Percentiles rank a stretch among this genome's conserved stretches.
Evolutionary conservation across 2,888 invertebrate genomes (phyloP).

Genomic region (Apotomis turbidana): DNA sequence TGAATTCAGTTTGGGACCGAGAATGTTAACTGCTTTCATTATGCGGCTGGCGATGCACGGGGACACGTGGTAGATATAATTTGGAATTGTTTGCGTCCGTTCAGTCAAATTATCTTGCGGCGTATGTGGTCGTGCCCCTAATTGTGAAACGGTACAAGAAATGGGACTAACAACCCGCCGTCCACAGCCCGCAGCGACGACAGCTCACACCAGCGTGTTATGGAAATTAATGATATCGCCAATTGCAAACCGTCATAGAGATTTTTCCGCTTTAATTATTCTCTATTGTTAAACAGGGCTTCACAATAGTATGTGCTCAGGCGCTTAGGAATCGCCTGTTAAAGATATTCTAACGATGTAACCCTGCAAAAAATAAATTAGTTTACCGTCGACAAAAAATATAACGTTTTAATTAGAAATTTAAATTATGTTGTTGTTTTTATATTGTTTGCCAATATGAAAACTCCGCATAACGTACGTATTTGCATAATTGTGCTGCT

Average conservation of each 20-base stretch:
- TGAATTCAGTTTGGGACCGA: conserved; percentile 33
- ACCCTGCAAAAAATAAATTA: conserved; percentile 73
- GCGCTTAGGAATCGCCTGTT: conserved; percentile 40
- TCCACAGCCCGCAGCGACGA: conserved; percentile 44
- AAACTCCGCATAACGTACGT: conserved; percentile 23
- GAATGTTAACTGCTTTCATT: conserved; percentile 36
- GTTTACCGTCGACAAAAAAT: conserved; percentile 68
- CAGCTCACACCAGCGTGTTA: conserved; percentile 49
- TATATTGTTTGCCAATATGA: conserved; percentile 25
- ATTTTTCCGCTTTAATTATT: conserved; percentile 56
- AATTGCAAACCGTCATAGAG: conserved; percentile 44
- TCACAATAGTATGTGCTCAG: conserved; percentile 42
- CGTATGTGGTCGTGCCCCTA: conserved; percentile 41
- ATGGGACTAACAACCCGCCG: conserved; percentile 36
- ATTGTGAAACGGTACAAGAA: conserved; percentile 45
- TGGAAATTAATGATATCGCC: conserved; percentile 53
- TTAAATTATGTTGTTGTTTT: conserved; percentile 52
- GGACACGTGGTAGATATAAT: background rate
- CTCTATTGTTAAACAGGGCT: conserved; percentile 52
- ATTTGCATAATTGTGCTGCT: conserved; percentile 38
- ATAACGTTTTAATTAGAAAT: conserved; percentile 73
- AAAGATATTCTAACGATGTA: conserved; percentile 43
- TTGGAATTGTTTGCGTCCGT: conserved; percentile 30
- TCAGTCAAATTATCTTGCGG: conserved; percentile 38
- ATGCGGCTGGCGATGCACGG: conserved; percentile 16